A percentile compares a stretch with the other conserved stretches of the same genome.
Conservation (phyloP, 2,888 invertebrate genomes). For the Chaetoderma sp. region DNA sequence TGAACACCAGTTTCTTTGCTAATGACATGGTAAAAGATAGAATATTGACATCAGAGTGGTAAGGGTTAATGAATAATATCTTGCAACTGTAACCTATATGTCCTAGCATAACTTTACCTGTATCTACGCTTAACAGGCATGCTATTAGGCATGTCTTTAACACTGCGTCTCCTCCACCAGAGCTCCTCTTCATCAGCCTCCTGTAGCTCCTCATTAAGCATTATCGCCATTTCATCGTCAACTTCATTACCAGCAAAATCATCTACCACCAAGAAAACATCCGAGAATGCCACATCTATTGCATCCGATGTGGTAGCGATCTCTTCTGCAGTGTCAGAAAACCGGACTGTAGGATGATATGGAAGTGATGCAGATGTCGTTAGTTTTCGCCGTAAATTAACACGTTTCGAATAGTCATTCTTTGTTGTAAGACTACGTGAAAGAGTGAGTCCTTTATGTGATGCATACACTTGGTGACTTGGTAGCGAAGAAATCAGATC, state of each 20-base stretch:
- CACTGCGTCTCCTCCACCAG: constrained; percentile 24
- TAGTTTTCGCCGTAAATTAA: too few relatives aligned
- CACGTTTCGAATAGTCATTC: too few relatives aligned
- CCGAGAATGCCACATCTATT: neutral
- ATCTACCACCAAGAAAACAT: neutral
- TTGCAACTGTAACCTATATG: neutral
- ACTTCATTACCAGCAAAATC: constrained; percentile 2
- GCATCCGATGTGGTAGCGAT: too few relatives aligned
- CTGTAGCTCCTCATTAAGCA: neutral
- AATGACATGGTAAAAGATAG: too few relatives aligned
- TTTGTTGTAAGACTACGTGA: too few relatives aligned
- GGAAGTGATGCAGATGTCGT: too few relatives aligned
- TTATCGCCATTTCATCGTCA: constrained; percentile 8
- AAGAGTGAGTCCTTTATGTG: constrained; percentile 37
- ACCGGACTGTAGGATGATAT: too few relatives aligned
- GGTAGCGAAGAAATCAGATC: constrained; percentile 44
- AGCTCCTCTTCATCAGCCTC: constrained; percentile 11
- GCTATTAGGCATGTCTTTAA: constrained; percentile 43
- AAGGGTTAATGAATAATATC: too few relatives aligned
- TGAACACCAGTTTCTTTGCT: too few relatives aligned
- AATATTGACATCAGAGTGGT: too few relatives aligned
- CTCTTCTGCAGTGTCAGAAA: too few relatives aligned
- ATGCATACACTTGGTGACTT: constrained; percentile 38
- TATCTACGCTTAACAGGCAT: constrained; percentile 43
- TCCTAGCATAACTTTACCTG: constrained; percentile 31